Conservation (phyloP, 2,888 invertebrate genomes). For the Calliopum simillimum region DNA sequence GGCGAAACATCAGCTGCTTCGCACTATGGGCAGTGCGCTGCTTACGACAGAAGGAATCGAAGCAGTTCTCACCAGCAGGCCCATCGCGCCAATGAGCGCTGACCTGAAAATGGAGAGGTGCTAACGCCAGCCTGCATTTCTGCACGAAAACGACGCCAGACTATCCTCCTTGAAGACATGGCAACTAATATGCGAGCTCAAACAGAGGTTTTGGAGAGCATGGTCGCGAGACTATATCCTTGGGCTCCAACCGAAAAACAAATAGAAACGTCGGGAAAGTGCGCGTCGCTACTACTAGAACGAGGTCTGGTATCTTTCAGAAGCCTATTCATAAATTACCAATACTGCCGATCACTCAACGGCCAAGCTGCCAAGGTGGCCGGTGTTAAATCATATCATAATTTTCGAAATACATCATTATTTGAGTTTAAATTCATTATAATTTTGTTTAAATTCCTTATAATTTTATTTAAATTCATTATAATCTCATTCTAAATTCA, state of each 20-base stretch:
- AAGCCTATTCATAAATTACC: slow-evolving; percentile 37
- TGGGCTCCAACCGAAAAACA: slow-evolving; percentile 22
- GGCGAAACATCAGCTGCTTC: too few relatives aligned
- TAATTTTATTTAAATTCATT: too few relatives aligned
- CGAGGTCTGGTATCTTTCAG: slow-evolving; percentile 15
- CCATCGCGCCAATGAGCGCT: slow-evolving; percentile 39
- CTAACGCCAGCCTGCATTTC: slow-evolving; percentile 40
- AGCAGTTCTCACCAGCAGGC: slow-evolving; percentile 45
- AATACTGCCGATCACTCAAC: too few relatives aligned
- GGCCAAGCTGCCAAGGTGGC: too few relatives aligned
- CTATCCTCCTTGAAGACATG: not conserved
- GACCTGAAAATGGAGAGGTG: slow-evolving; percentile 41
- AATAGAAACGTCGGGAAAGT: too few relatives aligned
- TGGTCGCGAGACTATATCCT: not conserved
- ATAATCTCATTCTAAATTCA: too few relatives aligned
- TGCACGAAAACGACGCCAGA: too few relatives aligned
- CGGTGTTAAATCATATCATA: too few relatives aligned
- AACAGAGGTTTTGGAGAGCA: slow-evolving; percentile 35
- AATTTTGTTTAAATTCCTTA: too few relatives aligned
- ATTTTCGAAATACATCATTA: too few relatives aligned
- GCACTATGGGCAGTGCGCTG: slow-evolving; percentile 25
- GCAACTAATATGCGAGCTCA: slow-evolving; percentile 34
- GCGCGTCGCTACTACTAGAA: slow-evolving; percentile 35
- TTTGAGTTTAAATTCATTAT: too few relatives aligned
- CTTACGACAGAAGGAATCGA: slow-evolving; percentile 43